A percentile compares a stretch with the other conserved stretches of the same genome.
Conservation (phyloP, 2,113 vertebrate genomes). For the Dendropsophus ebraccatus region DNA sequence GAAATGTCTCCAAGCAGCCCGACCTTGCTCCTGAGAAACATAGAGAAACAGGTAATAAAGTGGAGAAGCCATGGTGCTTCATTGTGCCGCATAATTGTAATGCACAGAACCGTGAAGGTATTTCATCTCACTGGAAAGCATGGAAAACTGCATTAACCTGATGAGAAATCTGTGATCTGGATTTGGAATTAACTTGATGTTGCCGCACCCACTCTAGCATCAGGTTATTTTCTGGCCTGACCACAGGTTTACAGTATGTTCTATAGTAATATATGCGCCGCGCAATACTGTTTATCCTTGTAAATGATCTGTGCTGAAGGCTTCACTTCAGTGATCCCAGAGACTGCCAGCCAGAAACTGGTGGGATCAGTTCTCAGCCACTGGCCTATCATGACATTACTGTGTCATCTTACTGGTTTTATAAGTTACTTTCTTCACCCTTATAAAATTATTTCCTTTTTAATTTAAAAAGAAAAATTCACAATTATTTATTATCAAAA, state of each 20-base stretch:
- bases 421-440: background rate
- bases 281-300: background rate
- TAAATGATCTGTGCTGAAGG: background rate
- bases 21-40: slow-evolving; percentile 88
- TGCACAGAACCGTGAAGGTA: slow-evolving; percentile 52
- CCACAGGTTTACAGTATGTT: background rate
- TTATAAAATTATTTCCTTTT: background rate
- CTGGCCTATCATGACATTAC: too few relatives aligned
- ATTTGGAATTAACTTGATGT: slow-evolving; percentile 33
- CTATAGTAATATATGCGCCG: background rate
- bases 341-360: background rate
- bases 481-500: too few relatives aligned
- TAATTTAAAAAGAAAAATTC: background rate
- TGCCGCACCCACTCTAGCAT: background rate
- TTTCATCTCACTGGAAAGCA: slow-evolving; percentile 19
- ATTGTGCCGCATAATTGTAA: slow-evolving; percentile 57
- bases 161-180: background rate
- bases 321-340: background rate
- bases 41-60: slow-evolving; percentile 89
- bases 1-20: slow-evolving; percentile 91
- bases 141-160: background rate
- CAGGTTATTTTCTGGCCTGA: background rate
- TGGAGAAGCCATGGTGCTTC: slow-evolving; percentile 1
- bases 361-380: background rate
- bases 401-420: background rate